These are phyloP conservation scores for Exephanes ischioxanthus DNA, from an alignment of 2,888 invertebrate species.

Conservation along the genomic window DNA sequence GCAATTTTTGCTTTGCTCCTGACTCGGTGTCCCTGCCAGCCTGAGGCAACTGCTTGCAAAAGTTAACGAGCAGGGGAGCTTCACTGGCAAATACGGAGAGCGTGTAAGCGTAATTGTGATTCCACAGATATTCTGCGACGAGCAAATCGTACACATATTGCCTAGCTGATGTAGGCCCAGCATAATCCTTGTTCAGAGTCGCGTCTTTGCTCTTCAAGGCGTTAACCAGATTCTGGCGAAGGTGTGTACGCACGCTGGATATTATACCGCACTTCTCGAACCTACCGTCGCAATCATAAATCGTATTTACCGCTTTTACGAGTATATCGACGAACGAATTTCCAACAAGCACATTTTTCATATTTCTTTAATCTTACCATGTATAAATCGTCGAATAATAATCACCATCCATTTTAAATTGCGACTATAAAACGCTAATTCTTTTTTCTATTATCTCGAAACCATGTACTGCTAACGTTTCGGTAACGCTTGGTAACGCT, in stretches of 20 bases:
- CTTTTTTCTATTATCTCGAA: not conserved
- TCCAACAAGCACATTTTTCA: not conserved
- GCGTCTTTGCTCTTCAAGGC: constrained; percentile 80
- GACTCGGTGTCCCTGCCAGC: constrained; percentile 52
- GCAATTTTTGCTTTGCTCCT: constrained; percentile 75
- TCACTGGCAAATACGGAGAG: constrained; percentile 83
- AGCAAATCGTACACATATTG: constrained; percentile 83
- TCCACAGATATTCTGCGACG: constrained; percentile 82
- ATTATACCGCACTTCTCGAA: constrained; percentile 83
- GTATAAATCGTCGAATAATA: constrained; percentile 80
- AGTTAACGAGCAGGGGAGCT: constrained; percentile 81
- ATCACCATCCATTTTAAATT: constrained; percentile 78
- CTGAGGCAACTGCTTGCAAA: constrained; percentile 74
- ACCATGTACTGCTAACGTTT: too few relatives aligned
- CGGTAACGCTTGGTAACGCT: too few relatives aligned
- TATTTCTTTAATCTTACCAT: constrained; percentile 74
- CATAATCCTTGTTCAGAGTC: constrained; percentile 72
- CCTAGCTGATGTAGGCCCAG: constrained; percentile 78
- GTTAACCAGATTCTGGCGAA: constrained; percentile 82
- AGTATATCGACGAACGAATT: not conserved
- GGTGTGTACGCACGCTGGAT: constrained; percentile 82
- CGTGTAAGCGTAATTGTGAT: constrained; percentile 82
- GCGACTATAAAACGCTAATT: not conserved
- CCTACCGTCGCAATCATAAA: constrained; percentile 71
- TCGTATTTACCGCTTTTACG: constrained; percentile 3